Conservation (phyloP, 2,113 vertebrate species). For the Rhynchopsitta pachyrhyncha region DNA sequence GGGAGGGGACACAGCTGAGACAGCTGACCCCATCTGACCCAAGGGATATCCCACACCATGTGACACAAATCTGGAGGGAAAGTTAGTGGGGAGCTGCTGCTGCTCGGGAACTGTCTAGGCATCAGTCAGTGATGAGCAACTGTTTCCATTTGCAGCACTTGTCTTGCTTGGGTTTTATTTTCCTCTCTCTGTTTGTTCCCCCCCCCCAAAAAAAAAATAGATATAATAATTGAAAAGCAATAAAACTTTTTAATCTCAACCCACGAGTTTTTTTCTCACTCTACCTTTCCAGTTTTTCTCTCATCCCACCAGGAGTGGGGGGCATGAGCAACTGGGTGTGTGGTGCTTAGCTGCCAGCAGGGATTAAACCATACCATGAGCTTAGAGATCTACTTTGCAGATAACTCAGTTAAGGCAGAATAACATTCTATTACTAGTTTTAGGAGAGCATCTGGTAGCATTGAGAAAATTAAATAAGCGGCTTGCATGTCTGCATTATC, state of each 20-base stretch:
- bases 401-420: background rate
- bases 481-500: background rate
- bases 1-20: background rate
- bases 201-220: background rate
- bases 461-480: background rate
- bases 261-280: background rate
- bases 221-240: background rate
- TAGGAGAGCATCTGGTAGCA: background rate
- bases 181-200: background rate
- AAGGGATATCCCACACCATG: background rate
- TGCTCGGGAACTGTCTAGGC: background rate
- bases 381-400: background rate
- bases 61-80: accelerated
- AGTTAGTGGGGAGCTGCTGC: accelerated
- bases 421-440: background rate
- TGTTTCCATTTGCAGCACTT: background rate
- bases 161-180: background rate
- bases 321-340: background rate
- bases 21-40: background rate
- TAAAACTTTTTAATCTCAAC: background rate
- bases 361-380: background rate
- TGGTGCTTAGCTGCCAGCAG: background rate
- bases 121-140: background rate
- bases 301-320: accelerated
- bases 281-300: background rate